These are phyloP conservation scores for Diplosoma virens DNA, from an alignment of 23 tunicate genomes.

Conservation along the genomic window DNA sequence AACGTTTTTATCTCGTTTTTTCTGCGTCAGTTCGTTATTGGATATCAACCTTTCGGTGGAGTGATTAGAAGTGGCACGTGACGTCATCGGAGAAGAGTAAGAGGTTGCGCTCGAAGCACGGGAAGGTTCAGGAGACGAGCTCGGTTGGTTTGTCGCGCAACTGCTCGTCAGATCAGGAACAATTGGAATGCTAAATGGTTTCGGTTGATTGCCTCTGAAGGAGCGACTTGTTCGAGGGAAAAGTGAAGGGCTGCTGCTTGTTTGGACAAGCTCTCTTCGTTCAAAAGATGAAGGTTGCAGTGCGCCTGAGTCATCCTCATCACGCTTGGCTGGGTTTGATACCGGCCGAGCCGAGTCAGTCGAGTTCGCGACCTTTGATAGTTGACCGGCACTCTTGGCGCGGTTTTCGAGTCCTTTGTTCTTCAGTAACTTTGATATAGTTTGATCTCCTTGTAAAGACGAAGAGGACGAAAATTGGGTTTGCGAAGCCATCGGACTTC, in stretches of 20 bases:
- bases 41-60: too few species aligned
- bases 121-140: too few species aligned
- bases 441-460: neutral
- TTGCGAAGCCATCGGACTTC: slow-evolving; percentile 25
- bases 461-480: neutral
- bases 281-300: neutral
- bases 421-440: neutral
- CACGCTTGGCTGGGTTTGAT: neutral
- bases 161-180: slow-evolving; percentile 39
- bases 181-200: slow-evolving; percentile 67
- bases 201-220: slow-evolving; percentile 50
- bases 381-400: neutral
- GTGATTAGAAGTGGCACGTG: too few species aligned
- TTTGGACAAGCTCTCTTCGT: neutral
- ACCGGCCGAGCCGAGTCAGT: neutral
- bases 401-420: neutral
- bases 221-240: slow-evolving; percentile 43
- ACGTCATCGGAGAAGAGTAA: too few species aligned
- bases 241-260: neutral
- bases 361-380: neutral
- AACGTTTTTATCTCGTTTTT: too few species aligned
- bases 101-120: too few species aligned
- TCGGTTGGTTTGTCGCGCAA: neutral
- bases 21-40: too few species aligned
- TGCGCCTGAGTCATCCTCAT: neutral